Percentiles rank a stretch among this genome's conserved stretches.
Evolutionary conservation across 2,888 invertebrate species (phyloP).

Genomic region (Carterocephalus palaemon): DNA sequence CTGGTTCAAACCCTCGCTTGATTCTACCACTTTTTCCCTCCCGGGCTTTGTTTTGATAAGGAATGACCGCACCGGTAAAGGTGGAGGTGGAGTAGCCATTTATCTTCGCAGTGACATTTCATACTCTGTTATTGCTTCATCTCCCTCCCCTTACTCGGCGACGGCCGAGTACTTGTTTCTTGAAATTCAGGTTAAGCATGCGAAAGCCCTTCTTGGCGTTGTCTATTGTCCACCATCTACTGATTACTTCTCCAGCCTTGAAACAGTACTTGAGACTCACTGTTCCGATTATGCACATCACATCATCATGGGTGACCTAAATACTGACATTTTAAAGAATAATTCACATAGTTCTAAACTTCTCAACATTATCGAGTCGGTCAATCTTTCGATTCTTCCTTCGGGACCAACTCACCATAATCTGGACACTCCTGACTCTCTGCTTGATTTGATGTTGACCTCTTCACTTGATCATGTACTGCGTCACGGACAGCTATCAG

Average conservation of each 20-base stretch:
- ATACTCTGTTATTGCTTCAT: too few relatives aligned
- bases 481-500: background rate
- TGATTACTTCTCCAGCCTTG: background rate
- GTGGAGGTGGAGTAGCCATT: conserved; percentile 6
- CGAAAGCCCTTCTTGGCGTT: too few relatives aligned
- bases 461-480: background rate
- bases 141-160: too few relatives aligned
- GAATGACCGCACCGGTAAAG: background rate
- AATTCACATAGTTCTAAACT: background rate
- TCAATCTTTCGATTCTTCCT: too few relatives aligned
- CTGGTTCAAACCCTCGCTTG: background rate
- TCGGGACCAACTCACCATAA: background rate
- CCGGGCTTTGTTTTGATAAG: conserved; percentile 2
- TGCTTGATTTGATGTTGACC: background rate
- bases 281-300: background rate
- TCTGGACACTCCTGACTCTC: background rate
- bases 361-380: background rate
- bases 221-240: background rate
- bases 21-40: background rate
- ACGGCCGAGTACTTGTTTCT: too few relatives aligned
- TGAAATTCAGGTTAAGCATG: too few relatives aligned
- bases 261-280: background rate
- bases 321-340: background rate
- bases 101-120: too few relatives aligned
- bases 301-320: background rate